Conservation (phyloP, 2,888 invertebrate genomes). For the Chouioia cunea region DNA sequence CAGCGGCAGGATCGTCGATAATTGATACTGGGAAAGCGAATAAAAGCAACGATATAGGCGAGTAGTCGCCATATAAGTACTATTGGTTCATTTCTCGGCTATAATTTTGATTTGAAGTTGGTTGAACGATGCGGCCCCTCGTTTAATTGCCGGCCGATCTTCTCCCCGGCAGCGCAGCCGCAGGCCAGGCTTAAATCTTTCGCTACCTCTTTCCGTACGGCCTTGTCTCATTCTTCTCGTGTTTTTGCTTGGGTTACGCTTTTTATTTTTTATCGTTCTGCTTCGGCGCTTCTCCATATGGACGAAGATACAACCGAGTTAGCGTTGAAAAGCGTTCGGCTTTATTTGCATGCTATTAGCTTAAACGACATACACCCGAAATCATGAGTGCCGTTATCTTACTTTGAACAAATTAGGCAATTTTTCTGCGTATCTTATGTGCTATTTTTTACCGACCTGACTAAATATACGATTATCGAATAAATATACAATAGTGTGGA, state of each 20-base stretch:
- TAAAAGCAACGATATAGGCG: constrained; percentile 36
- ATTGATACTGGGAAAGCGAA: constrained; percentile 23
- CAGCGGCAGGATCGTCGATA: constrained; percentile 12
- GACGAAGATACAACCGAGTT: too few species aligned
- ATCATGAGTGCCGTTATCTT: too few species aligned
- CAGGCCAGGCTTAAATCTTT: constrained; percentile 18
- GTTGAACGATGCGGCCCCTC: constrained; percentile 56
- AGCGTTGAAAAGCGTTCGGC: background rate
- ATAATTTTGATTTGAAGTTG: constrained; percentile 63
- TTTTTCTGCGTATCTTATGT: too few species aligned
- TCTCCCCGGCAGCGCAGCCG: constrained; percentile 48
- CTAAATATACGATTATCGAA: too few species aligned
- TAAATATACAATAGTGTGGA: too few species aligned
- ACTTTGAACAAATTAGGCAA: too few species aligned
- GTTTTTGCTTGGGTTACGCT: background rate
- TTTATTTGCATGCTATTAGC: background rate
- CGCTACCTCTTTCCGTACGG: constrained; percentile 2
- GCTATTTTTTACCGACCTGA: too few species aligned
- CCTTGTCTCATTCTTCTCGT: background rate
- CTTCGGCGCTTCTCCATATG: too few species aligned
- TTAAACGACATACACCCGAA: background rate
- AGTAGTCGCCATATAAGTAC: constrained; percentile 20
- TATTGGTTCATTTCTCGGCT: constrained; percentile 33
- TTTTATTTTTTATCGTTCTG: too few species aligned
- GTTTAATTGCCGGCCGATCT: constrained; percentile 61